phyloP scores from a whole-genome alignment of 2,797 vertebrate species.

The Sparidentex hasta region DNA sequence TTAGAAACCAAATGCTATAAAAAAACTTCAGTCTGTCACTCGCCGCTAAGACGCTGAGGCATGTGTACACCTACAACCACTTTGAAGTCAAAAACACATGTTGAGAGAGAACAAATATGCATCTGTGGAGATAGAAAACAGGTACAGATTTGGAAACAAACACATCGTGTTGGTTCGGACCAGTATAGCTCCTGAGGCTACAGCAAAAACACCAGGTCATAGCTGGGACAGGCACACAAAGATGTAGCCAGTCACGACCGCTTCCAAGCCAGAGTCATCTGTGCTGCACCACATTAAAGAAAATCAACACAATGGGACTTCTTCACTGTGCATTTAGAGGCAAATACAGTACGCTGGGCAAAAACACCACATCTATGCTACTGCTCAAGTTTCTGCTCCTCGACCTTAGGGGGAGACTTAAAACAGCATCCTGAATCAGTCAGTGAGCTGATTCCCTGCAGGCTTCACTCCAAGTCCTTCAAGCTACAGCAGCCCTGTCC shows the following conservation, averaged over 20 bases:
- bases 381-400: slow-evolving; percentile 48
- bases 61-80: slow-evolving; percentile 18
- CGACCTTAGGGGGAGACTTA: slow-evolving; percentile 43
- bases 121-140: slow-evolving; percentile 59
- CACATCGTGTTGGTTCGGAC: slow-evolving; percentile 62
- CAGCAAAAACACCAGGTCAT: slow-evolving; percentile 62
- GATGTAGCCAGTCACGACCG: slow-evolving; percentile 40
- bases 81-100: slow-evolving; percentile 48
- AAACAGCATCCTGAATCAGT: slow-evolving; percentile 46
- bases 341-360: slow-evolving; percentile 28
- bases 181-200: slow-evolving; percentile 22
- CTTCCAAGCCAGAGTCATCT: slow-evolving; percentile 42
- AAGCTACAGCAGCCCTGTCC: slow-evolving; percentile 58
- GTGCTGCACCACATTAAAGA: slow-evolving; percentile 52
- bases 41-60: neutral
- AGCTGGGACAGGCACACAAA: slow-evolving; percentile 37
- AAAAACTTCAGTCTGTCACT: slow-evolving; percentile 25
- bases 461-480: slow-evolving; percentile 61
- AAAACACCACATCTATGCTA: slow-evolving; percentile 14
- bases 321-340: slow-evolving; percentile 37
- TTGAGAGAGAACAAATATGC: slow-evolving; percentile 40
- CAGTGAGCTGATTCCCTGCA: slow-evolving; percentile 41
- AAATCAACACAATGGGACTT: slow-evolving; percentile 14
- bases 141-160: slow-evolving; percentile 66
- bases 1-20: slow-evolving; percentile 36